Evolutionary conservation across 1,140 invertebrate genomes (phyloP), one percentile per base, ranked within the genome.

Genomic region (Aphelenchoides fujianensis): DNA sequence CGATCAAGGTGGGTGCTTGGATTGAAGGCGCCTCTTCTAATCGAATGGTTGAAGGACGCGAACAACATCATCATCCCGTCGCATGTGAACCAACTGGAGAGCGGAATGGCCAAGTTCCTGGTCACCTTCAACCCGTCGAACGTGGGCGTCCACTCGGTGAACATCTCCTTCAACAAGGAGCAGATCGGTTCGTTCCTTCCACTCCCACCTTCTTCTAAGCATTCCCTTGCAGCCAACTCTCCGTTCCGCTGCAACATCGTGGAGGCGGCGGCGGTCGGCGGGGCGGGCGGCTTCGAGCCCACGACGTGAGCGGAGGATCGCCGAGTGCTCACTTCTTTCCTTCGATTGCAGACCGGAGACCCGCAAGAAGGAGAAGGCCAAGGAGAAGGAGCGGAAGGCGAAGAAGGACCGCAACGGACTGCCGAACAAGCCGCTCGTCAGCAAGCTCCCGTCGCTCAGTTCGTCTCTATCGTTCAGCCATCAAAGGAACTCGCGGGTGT

Each of bases 381-480:
- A 73, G 5, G 69, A 70, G 72, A 70, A 76, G 52, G 73, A 83
- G 31, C 66, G 73, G 55, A 81, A 75, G 37, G 69, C 66, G 1
- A 76, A 84, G 57, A 76, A 81, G 53, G 73, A 82, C 27, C 68
- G 79, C 41, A 74, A 73, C n/a, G 69, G 71, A 74, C 91, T 59
- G 94, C 92, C 84, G 92, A 90, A 68, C 90, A 92, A 36, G 89
- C 91, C 0, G 91, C 92, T 80, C 91, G 92, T 90, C 79, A 86
- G 92, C 37, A 88, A 88, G 72, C 90, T 92, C 82, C 86, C 91
- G 81, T 93, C 96, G 86, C 85, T 96, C 71, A 90, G 95, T 74
- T n/a, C n/a, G n/a, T n/a, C n/a, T n/a, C n/a, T n/a, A n/a, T n/a
- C n/a, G n/a, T n/a, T n/a, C n/a, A n/a, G n/a, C n/a, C n/a, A n/a